Evolutionary conservation across 2,113 vertebrate genomes (phyloP).

Genomic region (Psephotus haematonotus): DNA sequence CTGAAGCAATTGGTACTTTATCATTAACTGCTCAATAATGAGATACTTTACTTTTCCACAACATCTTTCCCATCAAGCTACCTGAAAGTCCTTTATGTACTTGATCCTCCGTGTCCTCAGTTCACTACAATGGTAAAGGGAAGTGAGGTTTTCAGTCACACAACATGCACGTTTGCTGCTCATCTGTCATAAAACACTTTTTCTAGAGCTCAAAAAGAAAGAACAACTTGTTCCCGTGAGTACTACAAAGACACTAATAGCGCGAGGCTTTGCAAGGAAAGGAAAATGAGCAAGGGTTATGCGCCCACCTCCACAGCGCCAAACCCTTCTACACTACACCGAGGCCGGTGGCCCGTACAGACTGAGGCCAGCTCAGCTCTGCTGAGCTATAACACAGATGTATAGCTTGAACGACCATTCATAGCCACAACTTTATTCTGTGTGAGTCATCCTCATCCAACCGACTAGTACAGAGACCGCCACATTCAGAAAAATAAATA

Average conservation of each 20-base stretch:
- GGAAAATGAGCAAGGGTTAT: rapidly evolving
- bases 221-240: rapidly evolving
- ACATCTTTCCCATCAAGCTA: rapidly evolving
- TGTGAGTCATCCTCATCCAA: background rate
- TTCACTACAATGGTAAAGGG: rapidly evolving
- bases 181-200: rapidly evolving
- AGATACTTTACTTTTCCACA: rapidly evolving
- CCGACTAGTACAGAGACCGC: background rate
- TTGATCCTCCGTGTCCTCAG: rapidly evolving
- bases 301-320: background rate
- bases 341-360: rapidly evolving
- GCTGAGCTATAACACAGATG: rapidly evolving
- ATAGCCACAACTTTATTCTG: background rate
- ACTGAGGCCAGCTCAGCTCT: background rate
- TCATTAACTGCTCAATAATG: rapidly evolving
- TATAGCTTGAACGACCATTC: background rate
- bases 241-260: rapidly evolving
- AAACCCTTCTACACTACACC: background rate
- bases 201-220: background rate
- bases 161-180: background rate
- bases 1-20: background rate
- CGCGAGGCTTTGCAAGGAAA: rapidly evolving
- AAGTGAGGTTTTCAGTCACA: background rate
- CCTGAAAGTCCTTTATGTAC: rapidly evolving
- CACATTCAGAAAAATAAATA: background rate